Evolutionary conservation across 2,888 invertebrate genomes (phyloP).

Genomic region (Aphodius sticticus): DNA sequence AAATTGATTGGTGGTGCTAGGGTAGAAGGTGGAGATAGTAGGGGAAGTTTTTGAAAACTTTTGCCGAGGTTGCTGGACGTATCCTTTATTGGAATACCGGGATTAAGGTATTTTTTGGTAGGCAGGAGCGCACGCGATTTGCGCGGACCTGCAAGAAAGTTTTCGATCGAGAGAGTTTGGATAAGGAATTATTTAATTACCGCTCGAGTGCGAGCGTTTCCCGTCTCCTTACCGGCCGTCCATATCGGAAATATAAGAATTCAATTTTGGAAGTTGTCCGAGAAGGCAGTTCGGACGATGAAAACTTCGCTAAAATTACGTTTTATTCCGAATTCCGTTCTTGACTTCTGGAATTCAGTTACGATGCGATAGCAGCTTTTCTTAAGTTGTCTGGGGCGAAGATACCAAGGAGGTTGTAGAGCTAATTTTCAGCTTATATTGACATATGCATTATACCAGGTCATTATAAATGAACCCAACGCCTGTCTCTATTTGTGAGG

Average conservation of each 20-base stretch:
- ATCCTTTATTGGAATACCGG: neutral
- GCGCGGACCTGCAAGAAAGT: neutral
- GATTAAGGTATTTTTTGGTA: slow-evolving; percentile 4
- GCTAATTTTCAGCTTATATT: no score
- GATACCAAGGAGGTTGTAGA: neutral
- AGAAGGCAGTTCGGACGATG: neutral
- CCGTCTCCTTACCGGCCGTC: neutral
- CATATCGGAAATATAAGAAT: neutral
- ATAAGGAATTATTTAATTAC: slow-evolving; percentile 4
- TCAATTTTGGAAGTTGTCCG: neutral
- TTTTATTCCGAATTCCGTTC: neutral
- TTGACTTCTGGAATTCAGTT: neutral
- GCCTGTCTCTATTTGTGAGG: no score
- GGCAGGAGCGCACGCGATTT: neutral
- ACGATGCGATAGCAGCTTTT: neutral
- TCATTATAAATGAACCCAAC: no score
- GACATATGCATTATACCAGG: no score
- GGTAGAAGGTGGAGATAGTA: neutral
- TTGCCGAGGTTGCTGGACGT: neutral
- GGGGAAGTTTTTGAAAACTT: slow-evolving; percentile 4
- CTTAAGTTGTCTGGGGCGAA: neutral
- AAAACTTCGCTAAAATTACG: neutral
- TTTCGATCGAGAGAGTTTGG: neutral
- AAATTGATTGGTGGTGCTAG: slow-evolving; percentile 17
- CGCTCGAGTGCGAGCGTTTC: neutral